These are phyloP conservation scores for Xiphophorus hellerii DNA, from an alignment of 2,113 vertebrate genomes.

Conservation along the genomic window DNA sequence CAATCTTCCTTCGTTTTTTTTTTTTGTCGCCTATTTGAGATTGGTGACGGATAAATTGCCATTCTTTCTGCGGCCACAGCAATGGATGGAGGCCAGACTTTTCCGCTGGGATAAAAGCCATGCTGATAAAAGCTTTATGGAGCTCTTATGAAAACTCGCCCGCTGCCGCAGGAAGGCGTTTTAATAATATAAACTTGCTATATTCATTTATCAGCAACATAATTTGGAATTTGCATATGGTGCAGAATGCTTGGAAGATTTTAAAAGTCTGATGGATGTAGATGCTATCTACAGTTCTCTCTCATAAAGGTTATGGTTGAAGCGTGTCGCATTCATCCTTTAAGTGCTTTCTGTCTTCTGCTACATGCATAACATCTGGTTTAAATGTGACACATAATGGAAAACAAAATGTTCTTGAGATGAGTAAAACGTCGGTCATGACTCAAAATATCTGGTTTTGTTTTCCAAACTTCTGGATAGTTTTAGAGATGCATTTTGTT, in stretches of 20 bases:
- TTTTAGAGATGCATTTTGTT: too few relatives aligned
- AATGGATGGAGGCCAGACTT: constrained; percentile 14
- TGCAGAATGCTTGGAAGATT: constrained; percentile 16
- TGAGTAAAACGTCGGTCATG: too few relatives aligned
- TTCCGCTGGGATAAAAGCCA: constrained; percentile 37
- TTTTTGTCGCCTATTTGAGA: constrained; percentile 13
- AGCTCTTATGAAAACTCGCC: constrained; percentile 40
- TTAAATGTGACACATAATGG: background rate
- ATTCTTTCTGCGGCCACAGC: constrained; percentile 1
- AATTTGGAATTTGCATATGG: constrained; percentile 22
- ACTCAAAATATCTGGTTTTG: too few relatives aligned
- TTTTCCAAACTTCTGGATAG: too few relatives aligned
- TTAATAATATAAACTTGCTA: constrained; percentile 28
- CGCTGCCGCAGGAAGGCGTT: constrained; percentile 17
- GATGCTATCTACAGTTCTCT: constrained; percentile 7
- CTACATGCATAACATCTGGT: background rate
- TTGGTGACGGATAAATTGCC: constrained; percentile 28
- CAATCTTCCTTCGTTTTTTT: background rate
- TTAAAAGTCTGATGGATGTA: background rate
- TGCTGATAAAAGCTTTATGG: constrained; percentile 45
- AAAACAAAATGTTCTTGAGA: background rate
- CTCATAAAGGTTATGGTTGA: constrained; percentile 23
- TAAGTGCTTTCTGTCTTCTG: background rate
- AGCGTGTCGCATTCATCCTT: background rate
- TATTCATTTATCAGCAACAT: constrained; percentile 28